A percentile compares a stretch with the other conserved stretches of the same genome.
These are phyloP conservation scores for Scophthalmus maximus DNA, from an alignment of 2,113 vertebrate species.

Conservation along the genomic window DNA sequence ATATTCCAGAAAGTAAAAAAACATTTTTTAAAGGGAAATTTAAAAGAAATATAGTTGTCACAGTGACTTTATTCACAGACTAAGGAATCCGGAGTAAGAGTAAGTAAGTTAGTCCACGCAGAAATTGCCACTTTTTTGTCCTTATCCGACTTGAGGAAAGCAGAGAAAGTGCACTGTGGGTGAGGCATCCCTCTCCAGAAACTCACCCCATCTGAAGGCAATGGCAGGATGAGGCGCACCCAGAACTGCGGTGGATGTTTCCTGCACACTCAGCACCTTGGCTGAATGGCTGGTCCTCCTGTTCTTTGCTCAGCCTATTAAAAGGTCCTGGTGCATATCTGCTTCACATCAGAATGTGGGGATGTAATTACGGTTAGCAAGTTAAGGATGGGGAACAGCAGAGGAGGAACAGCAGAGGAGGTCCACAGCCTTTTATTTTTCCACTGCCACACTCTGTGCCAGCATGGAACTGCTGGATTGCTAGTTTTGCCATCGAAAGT, in stretches of 20 bases:
- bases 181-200: constrained; percentile 4
- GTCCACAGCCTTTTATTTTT: constrained; percentile 29
- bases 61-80: neutral
- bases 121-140: no score
- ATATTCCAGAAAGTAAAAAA: neutral
- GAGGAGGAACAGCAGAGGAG: constrained; percentile 45
- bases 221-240: constrained; percentile 9
- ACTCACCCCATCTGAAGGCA: constrained; percentile 4
- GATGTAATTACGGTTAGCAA: constrained; percentile 63
- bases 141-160: neutral
- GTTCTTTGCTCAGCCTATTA: constrained; percentile 57
- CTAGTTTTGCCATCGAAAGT: constrained; percentile 24
- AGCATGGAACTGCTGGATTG: constrained; percentile 35
- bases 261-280: constrained; percentile 62
- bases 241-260: constrained; percentile 48
- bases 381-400: constrained; percentile 44
- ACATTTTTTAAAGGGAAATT: neutral
- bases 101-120: no score
- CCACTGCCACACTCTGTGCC: constrained; percentile 39
- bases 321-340: constrained; percentile 53
- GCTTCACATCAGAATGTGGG: constrained; percentile 65
- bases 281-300: constrained; percentile 40
- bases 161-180: neutral
- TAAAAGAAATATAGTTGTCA: neutral
- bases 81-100: neutral